These are phyloP conservation scores for Leptinotarsa rubiginosa DNA, from an alignment of 2,888 invertebrate species.

Conservation along the genomic window DNA sequence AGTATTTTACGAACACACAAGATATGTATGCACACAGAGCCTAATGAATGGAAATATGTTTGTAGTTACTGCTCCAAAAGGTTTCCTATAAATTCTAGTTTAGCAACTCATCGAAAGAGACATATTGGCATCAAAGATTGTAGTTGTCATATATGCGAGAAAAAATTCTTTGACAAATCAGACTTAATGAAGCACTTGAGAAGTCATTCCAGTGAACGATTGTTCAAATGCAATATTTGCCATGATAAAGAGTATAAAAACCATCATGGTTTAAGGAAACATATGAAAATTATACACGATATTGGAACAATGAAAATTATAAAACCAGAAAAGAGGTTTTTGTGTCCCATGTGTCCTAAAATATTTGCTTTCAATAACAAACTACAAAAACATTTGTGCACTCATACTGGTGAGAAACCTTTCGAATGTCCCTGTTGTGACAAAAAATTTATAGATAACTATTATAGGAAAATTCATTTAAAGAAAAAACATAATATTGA, in stretches of 20 bases:
- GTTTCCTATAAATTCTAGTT: constrained; percentile 56
- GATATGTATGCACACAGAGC: constrained; percentile 56
- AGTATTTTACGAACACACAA: constrained; percentile 55
- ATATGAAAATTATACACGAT: constrained; percentile 53
- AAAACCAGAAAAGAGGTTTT: constrained; percentile 59
- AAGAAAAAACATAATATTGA: constrained; percentile 53
- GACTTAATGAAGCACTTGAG: constrained; percentile 54
- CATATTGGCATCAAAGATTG: constrained; percentile 60
- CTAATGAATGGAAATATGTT: constrained; percentile 56
- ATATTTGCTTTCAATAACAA: constrained; percentile 54
- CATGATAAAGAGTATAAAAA: constrained; percentile 55
- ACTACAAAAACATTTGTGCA: constrained; percentile 54
- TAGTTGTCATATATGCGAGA: constrained; percentile 57
- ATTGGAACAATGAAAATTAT: constrained; percentile 59
- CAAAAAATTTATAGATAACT: constrained; percentile 54
- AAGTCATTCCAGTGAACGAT: constrained; percentile 53
- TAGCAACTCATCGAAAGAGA: constrained; percentile 52
- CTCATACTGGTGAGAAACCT: constrained; percentile 55
- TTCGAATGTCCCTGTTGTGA: constrained; percentile 54
- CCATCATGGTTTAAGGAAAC: constrained; percentile 52
- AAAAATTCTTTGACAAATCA: constrained; percentile 60
- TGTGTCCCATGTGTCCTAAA: constrained; percentile 54
- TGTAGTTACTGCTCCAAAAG: constrained; percentile 51
- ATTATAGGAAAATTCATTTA: constrained; percentile 54
- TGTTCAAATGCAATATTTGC: constrained; percentile 52